These are phyloP conservation scores for Agriopis aurantiaria DNA, from an alignment of 2,888 invertebrate genomes.

Conservation along the genomic window DNA sequence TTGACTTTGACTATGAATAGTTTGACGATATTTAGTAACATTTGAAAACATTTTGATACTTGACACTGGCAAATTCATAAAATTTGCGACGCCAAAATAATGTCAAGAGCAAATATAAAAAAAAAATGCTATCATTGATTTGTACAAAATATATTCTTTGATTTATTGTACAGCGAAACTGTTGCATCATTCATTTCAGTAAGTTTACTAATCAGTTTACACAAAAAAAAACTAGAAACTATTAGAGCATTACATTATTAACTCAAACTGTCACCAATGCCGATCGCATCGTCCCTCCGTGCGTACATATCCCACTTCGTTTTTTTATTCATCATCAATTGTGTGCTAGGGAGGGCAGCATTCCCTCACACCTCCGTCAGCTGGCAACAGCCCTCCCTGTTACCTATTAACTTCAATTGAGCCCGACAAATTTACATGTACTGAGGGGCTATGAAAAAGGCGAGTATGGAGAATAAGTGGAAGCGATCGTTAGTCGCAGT, in stretches of 20 bases:
- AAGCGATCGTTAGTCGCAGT: not conserved
- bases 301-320: slow-evolving; percentile 26
- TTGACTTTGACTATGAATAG: no score
- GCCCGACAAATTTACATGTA: slow-evolving; percentile 85
- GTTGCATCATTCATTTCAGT: not conserved
- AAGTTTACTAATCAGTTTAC: not conserved
- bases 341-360: slow-evolving; percentile 73
- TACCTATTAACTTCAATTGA: slow-evolving; percentile 86
- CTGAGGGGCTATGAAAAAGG: slow-evolving; percentile 58
- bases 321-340: slow-evolving; percentile 78
- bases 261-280: slow-evolving; percentile 51
- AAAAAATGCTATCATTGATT: no score
- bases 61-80: no score
- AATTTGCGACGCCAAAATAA: no score
- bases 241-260: slow-evolving; percentile 33
- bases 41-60: no score
- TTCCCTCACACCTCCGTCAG: slow-evolving; percentile 86
- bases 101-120: no score
- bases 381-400: slow-evolving; percentile 79
- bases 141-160: no score
- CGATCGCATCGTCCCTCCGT: slow-evolving; percentile 50
- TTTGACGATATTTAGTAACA: no score
- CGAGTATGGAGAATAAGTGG: slow-evolving; percentile 37
- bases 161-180: not conserved
- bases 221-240: slow-evolving; percentile 10